Conservation (phyloP, 2,797 vertebrate species). For the Rhinogobio ventralis region DNA sequence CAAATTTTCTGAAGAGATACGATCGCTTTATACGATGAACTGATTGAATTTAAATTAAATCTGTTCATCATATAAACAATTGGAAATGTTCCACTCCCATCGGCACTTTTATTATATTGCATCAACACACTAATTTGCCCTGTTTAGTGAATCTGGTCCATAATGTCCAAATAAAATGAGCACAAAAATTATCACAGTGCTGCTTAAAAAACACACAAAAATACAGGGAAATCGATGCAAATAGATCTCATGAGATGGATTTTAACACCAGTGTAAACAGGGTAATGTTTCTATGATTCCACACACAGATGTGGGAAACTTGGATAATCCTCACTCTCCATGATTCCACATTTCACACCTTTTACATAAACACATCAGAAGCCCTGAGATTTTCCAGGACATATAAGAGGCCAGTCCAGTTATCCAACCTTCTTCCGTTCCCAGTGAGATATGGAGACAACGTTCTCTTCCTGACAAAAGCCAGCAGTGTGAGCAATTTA, state of each 20-base stretch:
- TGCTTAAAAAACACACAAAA: background rate
- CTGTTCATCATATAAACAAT: too few species aligned
- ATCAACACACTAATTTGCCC: background rate
- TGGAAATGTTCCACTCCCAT: too few species aligned
- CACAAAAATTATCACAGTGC: background rate
- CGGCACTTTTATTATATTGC: too few species aligned
- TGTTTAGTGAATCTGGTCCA: background rate
- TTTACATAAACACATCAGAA: constrained; percentile 27
- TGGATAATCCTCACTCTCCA: background rate
- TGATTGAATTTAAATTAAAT: too few species aligned
- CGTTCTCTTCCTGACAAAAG: constrained; percentile 42
- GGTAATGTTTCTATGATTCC: background rate
- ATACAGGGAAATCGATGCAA: background rate
- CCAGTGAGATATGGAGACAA: constrained; percentile 8
- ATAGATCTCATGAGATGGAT: background rate
- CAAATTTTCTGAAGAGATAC: too few species aligned
- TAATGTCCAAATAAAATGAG: background rate
- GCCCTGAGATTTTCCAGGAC: constrained; percentile 32
- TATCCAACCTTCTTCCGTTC: constrained; percentile 22
- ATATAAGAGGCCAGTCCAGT: constrained; percentile 1
- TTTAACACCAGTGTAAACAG: background rate
- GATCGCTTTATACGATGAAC: too few species aligned
- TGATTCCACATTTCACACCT: constrained; percentile 33
- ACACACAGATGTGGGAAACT: background rate
- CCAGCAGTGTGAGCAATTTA: constrained; percentile 33